These are phyloP conservation scores for Dipodomys ordii DNA, from an alignment of 2,113 vertebrate species.

Conservation along the genomic window DNA sequence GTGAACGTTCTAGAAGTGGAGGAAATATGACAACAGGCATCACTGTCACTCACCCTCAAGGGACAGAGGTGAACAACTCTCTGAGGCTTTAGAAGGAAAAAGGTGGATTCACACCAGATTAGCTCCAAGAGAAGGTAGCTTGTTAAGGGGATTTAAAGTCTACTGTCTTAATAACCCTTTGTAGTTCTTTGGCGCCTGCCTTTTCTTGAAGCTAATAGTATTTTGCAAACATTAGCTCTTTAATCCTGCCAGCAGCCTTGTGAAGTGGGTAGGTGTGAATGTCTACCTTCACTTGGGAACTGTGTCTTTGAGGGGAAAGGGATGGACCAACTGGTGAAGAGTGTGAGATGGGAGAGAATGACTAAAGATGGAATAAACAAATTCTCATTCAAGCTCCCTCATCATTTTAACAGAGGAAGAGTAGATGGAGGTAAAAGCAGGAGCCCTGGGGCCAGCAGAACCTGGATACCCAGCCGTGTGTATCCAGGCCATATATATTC, in stretches of 20 bases:
- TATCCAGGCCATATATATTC: not conserved
- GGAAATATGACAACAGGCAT: not conserved
- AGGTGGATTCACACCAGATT: constrained; percentile 64
- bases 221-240: constrained; percentile 83
- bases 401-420: not conserved
- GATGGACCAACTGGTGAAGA: not conserved
- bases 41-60: constrained; percentile 32
- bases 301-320: constrained; percentile 34
- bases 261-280: constrained; percentile 77
- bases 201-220: constrained; percentile 81
- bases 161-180: constrained; percentile 79
- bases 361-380: not conserved
- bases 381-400: not conserved
- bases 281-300: constrained; percentile 63
- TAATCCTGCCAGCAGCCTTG: constrained; percentile 76
- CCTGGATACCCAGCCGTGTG: not conserved
- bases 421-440: not conserved
- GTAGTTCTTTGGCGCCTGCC: constrained; percentile 79
- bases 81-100: constrained; percentile 41
- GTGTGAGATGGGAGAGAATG: not conserved
- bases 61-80: constrained; percentile 30
- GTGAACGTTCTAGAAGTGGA: constrained; percentile 34
- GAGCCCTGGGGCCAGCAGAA: not conserved
- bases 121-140: constrained; percentile 69
- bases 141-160: constrained; percentile 81